Base-by-base conservation (phyloP, 2,113 vertebrate genomes). In the Varanus komodoensis region DNA sequence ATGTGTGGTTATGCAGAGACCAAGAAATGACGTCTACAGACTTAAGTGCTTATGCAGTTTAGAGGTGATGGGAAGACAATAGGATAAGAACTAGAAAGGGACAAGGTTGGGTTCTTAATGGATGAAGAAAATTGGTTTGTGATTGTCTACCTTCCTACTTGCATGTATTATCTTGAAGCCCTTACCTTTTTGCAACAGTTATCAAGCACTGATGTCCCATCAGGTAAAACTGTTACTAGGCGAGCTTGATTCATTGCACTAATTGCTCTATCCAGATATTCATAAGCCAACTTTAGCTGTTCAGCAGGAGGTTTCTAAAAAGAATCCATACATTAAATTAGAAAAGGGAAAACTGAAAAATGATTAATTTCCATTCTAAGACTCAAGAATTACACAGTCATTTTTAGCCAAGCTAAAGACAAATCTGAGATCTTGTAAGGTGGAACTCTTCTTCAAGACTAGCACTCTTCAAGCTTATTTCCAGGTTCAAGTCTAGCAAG, bases 101-200 rank as follows among this genome's bases (percentile, higher is more conserved):
- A 6, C 5, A 48, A 32, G 9, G 38, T 3, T 32, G 2, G 3
- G 27, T 52, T 85, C 11, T 73, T 48, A 50, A 34, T 23, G 17
- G 19, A 17, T 8, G 8, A 3, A 32, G 38, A 2, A 71, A 71
- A 71, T 19, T 8, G 9, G 27, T 48, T 12, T 29, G 1, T 48
- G 17, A 48, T 68, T 44, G 23, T 84, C 68, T 14, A 32, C 15
- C 71, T 69, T 48, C 82, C 69, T 84, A 14, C 11, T 57, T 61
- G 8, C 68, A 69, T 12, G 8, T 52, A 92, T 87, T 15, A 91
- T 48, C 90, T 89, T 89, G n/a, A 79, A 81, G 15, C 52, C 32
- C 91, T 92, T 96, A 99, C 99, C 98, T 97, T 98, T 92, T 96
- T 93, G 87, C 94, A 97, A 69, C 95, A 97, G 91, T 87, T 95